Conservation (phyloP, 1,140 invertebrate genomes). For the Drosophila bocqueti region DNA sequence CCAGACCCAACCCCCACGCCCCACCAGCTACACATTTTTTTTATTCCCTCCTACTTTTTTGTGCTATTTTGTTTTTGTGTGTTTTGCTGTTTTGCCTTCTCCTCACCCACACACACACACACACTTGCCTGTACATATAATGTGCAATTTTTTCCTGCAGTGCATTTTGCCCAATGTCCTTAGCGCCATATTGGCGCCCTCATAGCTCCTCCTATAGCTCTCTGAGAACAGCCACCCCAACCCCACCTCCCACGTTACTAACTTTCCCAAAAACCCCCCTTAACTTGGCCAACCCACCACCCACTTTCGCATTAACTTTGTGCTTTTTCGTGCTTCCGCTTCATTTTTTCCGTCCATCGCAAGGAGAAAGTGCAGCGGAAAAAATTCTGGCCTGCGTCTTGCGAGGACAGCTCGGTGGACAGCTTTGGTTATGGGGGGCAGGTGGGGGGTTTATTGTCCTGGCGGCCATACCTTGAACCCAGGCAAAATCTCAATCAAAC, state of each 20-base stretch:
- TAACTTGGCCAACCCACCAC: constrained; percentile 3
- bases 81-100: constrained; percentile 77
- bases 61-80: constrained; percentile 81
- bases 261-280: constrained; percentile 24
- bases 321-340: constrained; percentile 81
- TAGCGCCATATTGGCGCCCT: constrained; percentile 72
- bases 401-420: not conserved
- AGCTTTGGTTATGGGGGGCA: not conserved
- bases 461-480: constrained; percentile 60
- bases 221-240: not conserved
- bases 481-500: constrained; percentile 42
- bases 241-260: not conserved
- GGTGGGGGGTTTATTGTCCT: constrained; percentile 47
- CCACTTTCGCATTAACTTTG: constrained; percentile 72
- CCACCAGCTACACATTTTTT: constrained; percentile 55
- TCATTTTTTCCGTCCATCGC: constrained; percentile 66
- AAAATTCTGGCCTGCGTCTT: constrained; percentile 61
- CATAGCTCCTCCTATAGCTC: constrained; percentile 43
- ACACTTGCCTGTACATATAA: constrained; percentile 59
- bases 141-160: constrained; percentile 70
- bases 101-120: constrained; percentile 28
- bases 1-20: constrained; percentile 1
- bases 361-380: constrained; percentile 57
- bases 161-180: constrained; percentile 83
- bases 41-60: constrained; percentile 58